A percentile compares a stretch with the other conserved stretches of the same genome.
Evolutionary conservation across 2,888 invertebrate species (phyloP).

Genomic region (Allacma fusca): DNA sequence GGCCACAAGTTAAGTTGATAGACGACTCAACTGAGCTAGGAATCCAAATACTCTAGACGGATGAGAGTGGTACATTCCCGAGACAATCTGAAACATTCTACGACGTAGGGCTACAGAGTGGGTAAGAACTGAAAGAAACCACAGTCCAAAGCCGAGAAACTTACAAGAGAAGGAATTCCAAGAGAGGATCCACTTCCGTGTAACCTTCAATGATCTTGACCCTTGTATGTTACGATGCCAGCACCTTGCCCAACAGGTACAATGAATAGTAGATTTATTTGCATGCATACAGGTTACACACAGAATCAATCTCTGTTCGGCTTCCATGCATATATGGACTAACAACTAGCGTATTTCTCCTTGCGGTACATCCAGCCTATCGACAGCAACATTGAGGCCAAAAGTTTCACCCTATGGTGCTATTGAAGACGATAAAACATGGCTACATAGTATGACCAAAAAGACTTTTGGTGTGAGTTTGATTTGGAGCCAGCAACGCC

Average conservation of each 20-base stretch:
- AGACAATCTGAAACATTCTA: no score
- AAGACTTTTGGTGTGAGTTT: not conserved
- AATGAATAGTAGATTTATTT: slow-evolving; percentile 21
- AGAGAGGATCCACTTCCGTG: slow-evolving; percentile 38
- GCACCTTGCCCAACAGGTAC: slow-evolving; percentile 48
- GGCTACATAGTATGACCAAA: slow-evolving; percentile 11
- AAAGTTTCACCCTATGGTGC: slow-evolving; percentile 39
- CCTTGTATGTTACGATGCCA: slow-evolving; percentile 44
- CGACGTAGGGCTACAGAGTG: not conserved
- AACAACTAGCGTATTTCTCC: slow-evolving; percentile 25
- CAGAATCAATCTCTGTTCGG: slow-evolving; percentile 14
- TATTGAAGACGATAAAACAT: not conserved
- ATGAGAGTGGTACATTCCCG: slow-evolving; percentile 10
- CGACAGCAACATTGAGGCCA: slow-evolving; percentile 43
- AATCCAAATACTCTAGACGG: not conserved
- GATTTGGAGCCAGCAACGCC: slow-evolving; percentile 29
- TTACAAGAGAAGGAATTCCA: not conserved
- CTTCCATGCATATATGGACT: slow-evolving; percentile 5
- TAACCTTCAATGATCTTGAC: slow-evolving; percentile 61
- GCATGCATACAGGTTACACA: slow-evolving; percentile 29
- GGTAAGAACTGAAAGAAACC: slow-evolving; percentile 35
- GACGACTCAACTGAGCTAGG: not conserved
- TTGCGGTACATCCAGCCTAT: slow-evolving; percentile 41
- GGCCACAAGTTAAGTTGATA: slow-evolving; percentile 2
- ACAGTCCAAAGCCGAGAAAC: slow-evolving; percentile 39